Evolutionary conservation across 2,113 vertebrate genomes (phyloP), one percentile per base, ranked within the genome.

Genomic region (Terrapene triunguis): DNA sequence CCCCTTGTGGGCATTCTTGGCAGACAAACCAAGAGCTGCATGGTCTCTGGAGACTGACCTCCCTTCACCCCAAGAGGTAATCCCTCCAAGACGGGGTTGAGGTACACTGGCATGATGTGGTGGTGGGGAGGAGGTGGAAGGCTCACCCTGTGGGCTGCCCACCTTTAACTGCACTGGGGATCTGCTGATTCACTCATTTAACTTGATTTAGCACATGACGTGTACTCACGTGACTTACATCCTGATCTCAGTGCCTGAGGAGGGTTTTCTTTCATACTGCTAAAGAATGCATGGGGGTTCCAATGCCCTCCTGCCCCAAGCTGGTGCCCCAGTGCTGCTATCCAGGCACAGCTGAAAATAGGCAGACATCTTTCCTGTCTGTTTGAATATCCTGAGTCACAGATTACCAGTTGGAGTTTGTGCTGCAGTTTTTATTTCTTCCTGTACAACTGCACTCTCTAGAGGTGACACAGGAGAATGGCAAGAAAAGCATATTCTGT

Each of bases 401-500:
- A 1, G 85, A 35, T 95, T 96, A 88, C 86, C 94, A 92, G 92
- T 91, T 95, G 94, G 69, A 47, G 3, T 92, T 78, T 85, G 92
- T 82, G 65, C 92, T 94, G 90, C 88, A 79, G 89, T 88, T 96
- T 87, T 92, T 76, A 12, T 89, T 88, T 95, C 96, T 96, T 84
- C 93, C 93, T 89, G 97, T 97, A 82, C 95, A 84, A 93, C 79
- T 96, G 97, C 97, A 88, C 98, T 98, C 98, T 97, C 98, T 98
- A 97, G 98, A 98, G 98, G 98, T 96, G 86, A 92, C 65, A 62
- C 22, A 82, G 32, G 79, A 95, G 95, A 98, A 96, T 14, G 93
- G 96, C 97, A 97, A 53, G 4, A 83, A 5, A 44, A 93, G 87
- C 47, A 0, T 2, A 2, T 42, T 48, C 12, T n/a, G 54, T 25